Percentiles rank a stretch among this genome's conserved stretches.
phyloP scores from a whole-genome alignment of 2,113 vertebrate species.

The Pelmatolapia mariae region DNA sequence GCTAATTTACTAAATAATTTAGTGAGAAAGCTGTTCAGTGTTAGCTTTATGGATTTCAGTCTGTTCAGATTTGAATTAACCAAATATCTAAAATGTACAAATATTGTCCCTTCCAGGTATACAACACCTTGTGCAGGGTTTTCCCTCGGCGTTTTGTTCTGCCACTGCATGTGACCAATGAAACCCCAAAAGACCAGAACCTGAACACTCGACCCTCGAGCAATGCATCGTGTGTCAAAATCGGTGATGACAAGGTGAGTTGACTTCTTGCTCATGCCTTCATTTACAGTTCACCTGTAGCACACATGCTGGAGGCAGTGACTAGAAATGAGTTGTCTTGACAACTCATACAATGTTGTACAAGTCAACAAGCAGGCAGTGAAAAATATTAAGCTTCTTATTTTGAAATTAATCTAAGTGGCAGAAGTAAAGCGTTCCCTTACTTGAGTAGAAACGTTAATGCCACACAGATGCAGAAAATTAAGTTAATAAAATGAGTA shows the following conservation, averaged over 20 bases:
- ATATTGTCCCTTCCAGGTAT: constrained; percentile 65
- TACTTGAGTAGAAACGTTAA: not conserved
- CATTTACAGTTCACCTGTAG: not conserved
- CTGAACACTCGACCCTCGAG: constrained; percentile 76
- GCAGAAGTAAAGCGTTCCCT: not conserved
- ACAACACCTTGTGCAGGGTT: constrained; percentile 58
- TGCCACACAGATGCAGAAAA: not conserved
- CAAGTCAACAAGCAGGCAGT: not conserved
- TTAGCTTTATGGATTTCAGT: not conserved
- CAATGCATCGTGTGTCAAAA: constrained; percentile 76
- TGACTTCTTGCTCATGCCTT: not conserved
- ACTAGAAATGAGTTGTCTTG: not conserved
- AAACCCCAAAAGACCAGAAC: constrained; percentile 71
- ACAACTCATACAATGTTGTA: not conserved
- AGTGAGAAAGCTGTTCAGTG: not conserved
- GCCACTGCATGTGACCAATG: constrained; percentile 72
- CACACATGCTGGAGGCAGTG: not conserved
- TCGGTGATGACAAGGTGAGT: constrained; percentile 75
- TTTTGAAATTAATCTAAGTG: not conserved
- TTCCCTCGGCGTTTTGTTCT: constrained; percentile 88
- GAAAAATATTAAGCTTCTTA: not conserved
- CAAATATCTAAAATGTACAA: not conserved
- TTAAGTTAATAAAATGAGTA: not conserved
- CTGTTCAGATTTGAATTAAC: not conserved
- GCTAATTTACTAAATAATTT: not conserved